Evolutionary conservation across 2,888 invertebrate genomes (phyloP).

Genomic region (Xestoiulus laeticollis): DNA sequence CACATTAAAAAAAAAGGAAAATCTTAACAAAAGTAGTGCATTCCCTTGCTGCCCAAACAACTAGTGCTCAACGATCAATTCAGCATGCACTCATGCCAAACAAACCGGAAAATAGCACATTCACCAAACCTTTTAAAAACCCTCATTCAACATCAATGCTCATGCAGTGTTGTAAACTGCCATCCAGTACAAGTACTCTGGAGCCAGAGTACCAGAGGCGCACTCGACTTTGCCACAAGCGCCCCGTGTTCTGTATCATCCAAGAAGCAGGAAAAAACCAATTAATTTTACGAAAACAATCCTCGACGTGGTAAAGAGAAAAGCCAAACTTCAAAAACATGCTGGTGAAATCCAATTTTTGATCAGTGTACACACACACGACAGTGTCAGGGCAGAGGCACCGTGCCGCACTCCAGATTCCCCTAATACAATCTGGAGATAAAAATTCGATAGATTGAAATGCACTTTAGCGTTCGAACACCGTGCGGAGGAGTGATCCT

Average conservation of each 20-base stretch:
- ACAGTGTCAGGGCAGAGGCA: slow-evolving; percentile 1
- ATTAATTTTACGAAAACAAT: slow-evolving; percentile 38
- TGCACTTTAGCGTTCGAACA: slow-evolving; percentile 33
- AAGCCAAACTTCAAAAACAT: slow-evolving; percentile 24
- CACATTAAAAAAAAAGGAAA: too few relatives aligned
- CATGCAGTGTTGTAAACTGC: neutral
- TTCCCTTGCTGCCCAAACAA: neutral
- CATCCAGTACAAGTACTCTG: too few relatives aligned
- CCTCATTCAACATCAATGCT: neutral
- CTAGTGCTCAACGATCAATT: neutral
- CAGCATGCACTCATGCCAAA: neutral
- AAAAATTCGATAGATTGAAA: slow-evolving; percentile 38
- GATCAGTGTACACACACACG: neutral
- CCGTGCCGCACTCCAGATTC: neutral
- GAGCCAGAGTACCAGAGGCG: neutral
- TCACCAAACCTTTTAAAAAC: neutral
- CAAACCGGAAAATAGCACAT: too few relatives aligned
- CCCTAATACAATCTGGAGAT: slow-evolving; percentile 36
- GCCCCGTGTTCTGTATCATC: neutral
- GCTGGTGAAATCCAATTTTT: slow-evolving; percentile 23
- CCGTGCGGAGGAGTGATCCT: neutral
- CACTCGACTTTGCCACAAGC: neutral
- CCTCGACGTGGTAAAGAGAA: slow-evolving; percentile 27
- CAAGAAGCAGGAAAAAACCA: neutral
- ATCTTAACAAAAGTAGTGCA: too few relatives aligned